A percentile compares a stretch with the other conserved stretches of the same genome.
Conservation (phyloP, 2,113 vertebrate species). For the Alexandromys fortis region DNA sequence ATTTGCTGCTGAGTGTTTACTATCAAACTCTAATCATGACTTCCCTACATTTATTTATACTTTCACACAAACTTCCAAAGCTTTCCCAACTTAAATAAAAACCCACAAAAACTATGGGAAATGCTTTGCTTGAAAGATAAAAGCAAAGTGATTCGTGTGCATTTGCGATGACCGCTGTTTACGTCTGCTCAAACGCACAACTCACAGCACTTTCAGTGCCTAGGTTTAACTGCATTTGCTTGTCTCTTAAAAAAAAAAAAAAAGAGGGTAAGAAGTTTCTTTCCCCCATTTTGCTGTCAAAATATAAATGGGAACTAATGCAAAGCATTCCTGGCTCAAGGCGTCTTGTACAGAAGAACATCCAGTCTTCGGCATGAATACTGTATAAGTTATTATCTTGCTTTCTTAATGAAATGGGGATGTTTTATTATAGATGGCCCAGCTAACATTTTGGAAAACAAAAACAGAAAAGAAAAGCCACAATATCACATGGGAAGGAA, state of each 20-base stretch:
- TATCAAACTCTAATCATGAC: conserved; percentile 83
- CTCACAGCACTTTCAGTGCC: conserved; percentile 69
- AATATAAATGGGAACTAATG: conserved; percentile 67
- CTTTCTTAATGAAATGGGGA: conserved; percentile 34
- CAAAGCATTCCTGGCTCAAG: conserved; percentile 48
- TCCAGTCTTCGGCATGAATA: not conserved
- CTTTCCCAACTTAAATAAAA: conserved; percentile 83
- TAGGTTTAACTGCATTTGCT: conserved; percentile 58
- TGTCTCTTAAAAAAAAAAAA: conserved; percentile 28
- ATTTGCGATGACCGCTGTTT: conserved; percentile 80
- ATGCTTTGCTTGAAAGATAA: conserved; percentile 83
- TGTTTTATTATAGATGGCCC: not conserved
- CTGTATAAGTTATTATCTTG: conserved; percentile 20
- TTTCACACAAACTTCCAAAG: conserved; percentile 84
- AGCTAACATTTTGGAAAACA: conserved; percentile 19
- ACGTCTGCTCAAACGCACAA: conserved; percentile 71
- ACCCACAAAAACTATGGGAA: conserved; percentile 82
- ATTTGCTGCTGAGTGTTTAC: conserved; percentile 82
- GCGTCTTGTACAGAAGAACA: not conserved
- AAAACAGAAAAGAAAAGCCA: conserved; percentile 23
- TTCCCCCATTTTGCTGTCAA: conserved; percentile 70
- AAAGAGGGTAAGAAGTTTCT: not conserved
- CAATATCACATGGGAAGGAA: not conserved
- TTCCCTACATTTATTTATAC: conserved; percentile 81
- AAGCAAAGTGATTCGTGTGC: conserved; percentile 80